These are phyloP conservation scores for Campaea margaritaria DNA, from an alignment of 2,888 invertebrate species.

Conservation along the genomic window DNA sequence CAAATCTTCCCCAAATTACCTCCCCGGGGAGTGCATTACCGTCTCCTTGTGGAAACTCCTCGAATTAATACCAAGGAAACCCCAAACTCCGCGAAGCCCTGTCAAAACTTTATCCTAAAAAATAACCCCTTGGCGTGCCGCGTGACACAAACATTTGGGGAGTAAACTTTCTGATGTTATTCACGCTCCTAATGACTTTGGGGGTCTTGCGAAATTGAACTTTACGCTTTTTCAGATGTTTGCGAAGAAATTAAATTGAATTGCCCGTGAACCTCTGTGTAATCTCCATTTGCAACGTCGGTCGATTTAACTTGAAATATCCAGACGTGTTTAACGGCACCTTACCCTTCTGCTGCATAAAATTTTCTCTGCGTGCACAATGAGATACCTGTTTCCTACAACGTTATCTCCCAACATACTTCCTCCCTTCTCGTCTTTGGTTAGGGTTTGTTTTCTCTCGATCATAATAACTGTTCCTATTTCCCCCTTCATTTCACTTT, in stretches of 20 bases:
- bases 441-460: slow-evolving; percentile 21
- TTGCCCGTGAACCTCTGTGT: not conserved
- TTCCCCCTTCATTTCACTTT: slow-evolving; percentile 14
- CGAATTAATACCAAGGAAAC: slow-evolving; percentile 41
- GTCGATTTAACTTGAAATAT: slow-evolving; percentile 51
- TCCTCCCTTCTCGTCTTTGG: slow-evolving; percentile 10
- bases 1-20: slow-evolving; percentile 32
- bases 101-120: slow-evolving; percentile 47
- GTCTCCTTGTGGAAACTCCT: slow-evolving; percentile 25
- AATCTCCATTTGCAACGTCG: slow-evolving; percentile 29
- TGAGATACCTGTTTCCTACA: slow-evolving; percentile 37
- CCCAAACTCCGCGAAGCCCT: slow-evolving; percentile 40
- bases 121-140: slow-evolving; percentile 45
- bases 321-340: slow-evolving; percentile 43
- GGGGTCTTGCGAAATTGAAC: slow-evolving; percentile 18
- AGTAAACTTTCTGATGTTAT: slow-evolving; percentile 22
- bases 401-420: slow-evolving; percentile 36
- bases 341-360: slow-evolving; percentile 52
- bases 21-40: slow-evolving; percentile 31
- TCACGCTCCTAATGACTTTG: slow-evolving; percentile 19
- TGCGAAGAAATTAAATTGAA: slow-evolving; percentile 28
- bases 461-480: slow-evolving; percentile 20
- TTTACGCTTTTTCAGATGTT: slow-evolving; percentile 26
- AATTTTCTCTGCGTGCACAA: slow-evolving; percentile 49
- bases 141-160: slow-evolving; percentile 35